These are phyloP conservation scores for Caenorhabditis zanzibari DNA, from an alignment of 2,888 invertebrate genomes.

Conservation along the genomic window DNA sequence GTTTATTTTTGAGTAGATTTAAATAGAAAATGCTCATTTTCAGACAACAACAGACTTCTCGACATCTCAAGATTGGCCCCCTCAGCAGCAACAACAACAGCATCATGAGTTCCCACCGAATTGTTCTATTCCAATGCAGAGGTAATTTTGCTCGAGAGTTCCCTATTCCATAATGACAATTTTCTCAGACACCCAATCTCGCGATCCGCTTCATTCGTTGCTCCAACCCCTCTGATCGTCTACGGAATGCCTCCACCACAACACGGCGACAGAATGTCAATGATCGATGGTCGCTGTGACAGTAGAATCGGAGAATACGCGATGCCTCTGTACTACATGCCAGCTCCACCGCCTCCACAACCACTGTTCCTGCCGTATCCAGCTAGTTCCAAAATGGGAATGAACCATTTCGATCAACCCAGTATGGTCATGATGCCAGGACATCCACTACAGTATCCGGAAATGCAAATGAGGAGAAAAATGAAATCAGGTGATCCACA, in stretches of 20 bases:
- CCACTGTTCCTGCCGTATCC: constrained; percentile 58
- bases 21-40: background rate
- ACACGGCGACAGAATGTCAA: constrained; percentile 52
- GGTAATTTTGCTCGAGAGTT: constrained; percentile 13
- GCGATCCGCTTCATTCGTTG: constrained; percentile 64
- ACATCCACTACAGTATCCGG: constrained; percentile 37
- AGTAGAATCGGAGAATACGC: constrained; percentile 58
- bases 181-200: constrained; percentile 58
- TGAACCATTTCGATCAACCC: constrained; percentile 50
- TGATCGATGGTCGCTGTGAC: constrained; percentile 56
- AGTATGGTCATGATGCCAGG: constrained; percentile 53
- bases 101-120: constrained; percentile 51
- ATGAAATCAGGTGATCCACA: constrained; percentile 48
- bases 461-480: constrained; percentile 43
- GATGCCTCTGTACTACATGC: constrained; percentile 57
- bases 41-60: constrained; percentile 55
- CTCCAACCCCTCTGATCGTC: constrained; percentile 61
- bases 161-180: too few relatives aligned
- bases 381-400: constrained; percentile 45
- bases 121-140: constrained; percentile 43
- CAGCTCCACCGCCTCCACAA: constrained; percentile 55
- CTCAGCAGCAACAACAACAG: constrained; percentile 42
- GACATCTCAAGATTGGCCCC: constrained; percentile 50
- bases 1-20: background rate
- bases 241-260: constrained; percentile 60